Evolutionary conservation across 2,797 vertebrate genomes (phyloP).

Genomic region (Buphagus erythrorhynchus): DNA sequence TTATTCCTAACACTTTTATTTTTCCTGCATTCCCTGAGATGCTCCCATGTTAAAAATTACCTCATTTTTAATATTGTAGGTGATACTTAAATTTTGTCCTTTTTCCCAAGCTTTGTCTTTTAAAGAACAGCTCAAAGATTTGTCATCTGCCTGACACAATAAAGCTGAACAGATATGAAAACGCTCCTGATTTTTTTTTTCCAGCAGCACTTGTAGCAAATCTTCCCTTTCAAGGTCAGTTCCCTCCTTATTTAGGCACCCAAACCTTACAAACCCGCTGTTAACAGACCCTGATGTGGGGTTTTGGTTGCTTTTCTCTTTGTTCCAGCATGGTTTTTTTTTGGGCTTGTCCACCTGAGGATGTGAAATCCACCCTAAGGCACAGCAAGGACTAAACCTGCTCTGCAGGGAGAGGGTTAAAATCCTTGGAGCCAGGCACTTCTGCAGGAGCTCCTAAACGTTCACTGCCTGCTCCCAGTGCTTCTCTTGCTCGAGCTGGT

Average conservation of each 20-base stretch:
- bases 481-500: background rate
- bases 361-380: background rate
- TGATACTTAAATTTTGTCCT: background rate
- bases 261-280: background rate
- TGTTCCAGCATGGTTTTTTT: background rate
- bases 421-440: accelerated
- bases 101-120: background rate
- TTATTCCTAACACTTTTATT: background rate
- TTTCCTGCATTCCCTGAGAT: background rate
- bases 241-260: background rate
- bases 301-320: background rate
- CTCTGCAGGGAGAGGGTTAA: background rate
- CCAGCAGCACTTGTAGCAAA: background rate
- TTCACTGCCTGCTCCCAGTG: background rate
- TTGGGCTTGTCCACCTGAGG: background rate
- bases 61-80: background rate
- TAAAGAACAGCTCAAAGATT: background rate
- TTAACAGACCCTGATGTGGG: accelerated
- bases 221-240: background rate
- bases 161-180: background rate
- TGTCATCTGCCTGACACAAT: background rate
- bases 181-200: background rate
- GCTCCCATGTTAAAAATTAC: background rate
- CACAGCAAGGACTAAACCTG: background rate
- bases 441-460: background rate